Conservation (phyloP, 2,888 invertebrate genomes). For the Augiades crinisus region DNA sequence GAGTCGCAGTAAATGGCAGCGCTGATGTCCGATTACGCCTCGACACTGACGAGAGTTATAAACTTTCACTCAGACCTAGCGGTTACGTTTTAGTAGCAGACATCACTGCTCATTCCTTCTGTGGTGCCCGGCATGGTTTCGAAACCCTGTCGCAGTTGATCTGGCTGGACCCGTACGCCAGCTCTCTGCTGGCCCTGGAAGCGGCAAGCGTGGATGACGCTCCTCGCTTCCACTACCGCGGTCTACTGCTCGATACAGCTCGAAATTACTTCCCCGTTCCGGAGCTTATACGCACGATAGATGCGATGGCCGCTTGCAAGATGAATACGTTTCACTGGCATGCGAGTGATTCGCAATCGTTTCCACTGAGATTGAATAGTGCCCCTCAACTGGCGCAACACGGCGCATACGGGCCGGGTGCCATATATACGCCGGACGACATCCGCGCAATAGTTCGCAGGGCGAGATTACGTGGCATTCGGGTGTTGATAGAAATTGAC, state of each 20-base stretch:
- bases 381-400: constrained; percentile 90
- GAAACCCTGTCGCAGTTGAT: constrained; percentile 90
- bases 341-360: constrained; percentile 94
- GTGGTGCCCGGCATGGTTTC: constrained; percentile 89
- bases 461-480: constrained; percentile 90
- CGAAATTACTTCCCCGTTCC: constrained; percentile 92
- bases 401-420: constrained; percentile 92
- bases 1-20: constrained; percentile 78
- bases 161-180: constrained; percentile 87
- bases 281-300: constrained; percentile 87
- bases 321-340: constrained; percentile 97
- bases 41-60: constrained; percentile 89
- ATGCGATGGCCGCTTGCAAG: constrained; percentile 94
- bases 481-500: constrained; percentile 94
- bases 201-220: constrained; percentile 87
- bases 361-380: constrained; percentile 89
- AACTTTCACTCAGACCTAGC: constrained; percentile 79
- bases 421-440: constrained; percentile 87
- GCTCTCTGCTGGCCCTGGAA: constrained; percentile 83
- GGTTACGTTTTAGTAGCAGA: constrained; percentile 79
- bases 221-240: constrained; percentile 90
- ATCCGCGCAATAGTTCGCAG: constrained; percentile 87
- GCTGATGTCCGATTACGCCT: constrained; percentile 82
- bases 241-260: constrained; percentile 94
- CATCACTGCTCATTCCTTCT: constrained; percentile 85